Conservation (phyloP, 2,113 vertebrate species). For the Diadophis punctatus region DNA sequence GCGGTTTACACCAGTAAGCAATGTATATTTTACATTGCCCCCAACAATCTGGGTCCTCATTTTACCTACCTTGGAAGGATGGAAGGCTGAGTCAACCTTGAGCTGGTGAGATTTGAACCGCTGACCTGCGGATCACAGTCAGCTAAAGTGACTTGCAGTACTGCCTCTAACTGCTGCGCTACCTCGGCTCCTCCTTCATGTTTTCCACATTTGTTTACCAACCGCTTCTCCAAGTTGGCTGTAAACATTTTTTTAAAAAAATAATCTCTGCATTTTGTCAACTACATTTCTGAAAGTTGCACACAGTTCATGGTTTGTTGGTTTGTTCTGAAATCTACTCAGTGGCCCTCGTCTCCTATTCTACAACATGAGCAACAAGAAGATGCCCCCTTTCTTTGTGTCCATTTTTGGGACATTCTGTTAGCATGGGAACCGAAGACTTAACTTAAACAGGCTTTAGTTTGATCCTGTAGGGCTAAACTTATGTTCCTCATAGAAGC, state of each 20-base stretch:
- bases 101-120: too few relatives aligned
- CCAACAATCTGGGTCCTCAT: too few relatives aligned
- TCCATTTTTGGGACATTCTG: neutral
- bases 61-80: too few relatives aligned
- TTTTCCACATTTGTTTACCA: neutral
- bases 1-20: too few relatives aligned
- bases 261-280: neutral
- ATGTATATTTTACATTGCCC: too few relatives aligned
- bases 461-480: neutral
- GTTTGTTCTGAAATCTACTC: neutral
- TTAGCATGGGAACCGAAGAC: neutral
- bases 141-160: too few relatives aligned
- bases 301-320: neutral
- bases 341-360: neutral
- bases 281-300: neutral
- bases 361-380: neutral
- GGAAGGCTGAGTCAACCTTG: too few relatives aligned
- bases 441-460: neutral
- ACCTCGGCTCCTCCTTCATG: too few relatives aligned
- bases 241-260: neutral
- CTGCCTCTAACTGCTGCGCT: too few relatives aligned
- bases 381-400: neutral
- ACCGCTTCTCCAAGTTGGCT: neutral
- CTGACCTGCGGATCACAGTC: too few relatives aligned
- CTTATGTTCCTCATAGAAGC: neutral